A percentile compares a stretch with the other conserved stretches of the same genome.
phyloP scores from a whole-genome alignment of 2,888 invertebrate species.

The Dasysyrphus albostriatus region DNA sequence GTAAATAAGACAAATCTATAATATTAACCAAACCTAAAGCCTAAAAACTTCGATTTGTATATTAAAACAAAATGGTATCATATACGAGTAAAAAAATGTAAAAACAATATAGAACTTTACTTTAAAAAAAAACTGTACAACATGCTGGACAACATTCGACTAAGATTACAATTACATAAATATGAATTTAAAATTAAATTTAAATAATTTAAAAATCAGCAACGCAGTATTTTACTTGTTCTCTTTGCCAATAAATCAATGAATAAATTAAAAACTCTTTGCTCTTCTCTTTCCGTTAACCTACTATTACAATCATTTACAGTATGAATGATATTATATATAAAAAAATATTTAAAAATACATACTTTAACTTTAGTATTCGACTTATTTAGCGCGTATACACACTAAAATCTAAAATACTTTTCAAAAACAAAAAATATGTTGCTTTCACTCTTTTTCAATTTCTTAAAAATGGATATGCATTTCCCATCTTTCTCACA shows the following conservation, averaged over 20 bases:
- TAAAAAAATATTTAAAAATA: constrained; percentile 36
- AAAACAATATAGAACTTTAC: constrained; percentile 5
- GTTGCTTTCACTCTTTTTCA: constrained; percentile 54
- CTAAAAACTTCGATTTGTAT: background rate
- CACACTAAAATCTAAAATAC: constrained; percentile 33
- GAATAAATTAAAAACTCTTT: constrained; percentile 27
- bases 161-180: background rate
- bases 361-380: constrained; percentile 39
- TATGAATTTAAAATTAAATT: background rate
- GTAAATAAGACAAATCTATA: too few species aligned
- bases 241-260: constrained; percentile 20
- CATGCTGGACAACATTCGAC: constrained; percentile 23
- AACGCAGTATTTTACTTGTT: background rate
- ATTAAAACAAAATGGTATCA: background rate
- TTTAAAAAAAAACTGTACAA: background rate
- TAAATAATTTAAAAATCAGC: background rate
- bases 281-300: constrained; percentile 28
- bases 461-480: constrained; percentile 37
- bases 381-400: background rate
- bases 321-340: background rate
- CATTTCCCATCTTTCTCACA: constrained; percentile 1
- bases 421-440: constrained; percentile 21
- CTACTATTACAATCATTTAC: background rate
- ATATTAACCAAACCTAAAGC: too few species aligned
- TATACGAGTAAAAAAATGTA: background rate